Evolutionary conservation across 2,888 invertebrate species (phyloP).

Genomic region (Xestoiulus laeticollis): DNA sequence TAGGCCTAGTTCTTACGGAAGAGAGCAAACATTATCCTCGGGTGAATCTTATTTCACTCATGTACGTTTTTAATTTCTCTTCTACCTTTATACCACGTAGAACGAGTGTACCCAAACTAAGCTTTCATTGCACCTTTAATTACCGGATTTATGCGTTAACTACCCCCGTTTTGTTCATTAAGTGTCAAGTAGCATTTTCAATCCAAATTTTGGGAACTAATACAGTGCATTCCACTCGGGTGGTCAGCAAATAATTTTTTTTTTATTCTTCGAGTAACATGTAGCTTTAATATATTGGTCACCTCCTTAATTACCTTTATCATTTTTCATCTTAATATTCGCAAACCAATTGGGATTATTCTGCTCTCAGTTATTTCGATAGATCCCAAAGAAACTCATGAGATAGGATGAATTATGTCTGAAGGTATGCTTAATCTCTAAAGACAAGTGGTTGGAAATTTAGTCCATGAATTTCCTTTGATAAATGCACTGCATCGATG

Average conservation of each 20-base stretch:
- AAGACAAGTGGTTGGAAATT: background rate
- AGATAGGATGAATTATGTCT: background rate
- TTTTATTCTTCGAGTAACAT: too few species aligned
- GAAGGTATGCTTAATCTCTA: background rate
- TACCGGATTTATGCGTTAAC: background rate
- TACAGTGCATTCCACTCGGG: background rate
- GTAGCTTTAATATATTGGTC: too few species aligned
- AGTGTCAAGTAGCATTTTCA: background rate
- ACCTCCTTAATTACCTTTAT: background rate
- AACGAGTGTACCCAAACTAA: background rate
- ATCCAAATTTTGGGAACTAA: background rate
- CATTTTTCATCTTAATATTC: background rate
- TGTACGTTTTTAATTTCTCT: background rate
- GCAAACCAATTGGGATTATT: background rate
- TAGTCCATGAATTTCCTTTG: background rate
- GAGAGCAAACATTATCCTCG: background rate
- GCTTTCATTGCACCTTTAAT: background rate
- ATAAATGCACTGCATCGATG: background rate
- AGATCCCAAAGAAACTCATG: background rate
- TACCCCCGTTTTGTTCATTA: background rate
- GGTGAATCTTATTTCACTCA: background rate
- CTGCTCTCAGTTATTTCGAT: background rate
- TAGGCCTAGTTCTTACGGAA: background rate
- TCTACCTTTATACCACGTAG: background rate
- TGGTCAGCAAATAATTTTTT: background rate